Conservation (phyloP, 2,888 invertebrate species). For the Mythimna loreyi region DNA sequence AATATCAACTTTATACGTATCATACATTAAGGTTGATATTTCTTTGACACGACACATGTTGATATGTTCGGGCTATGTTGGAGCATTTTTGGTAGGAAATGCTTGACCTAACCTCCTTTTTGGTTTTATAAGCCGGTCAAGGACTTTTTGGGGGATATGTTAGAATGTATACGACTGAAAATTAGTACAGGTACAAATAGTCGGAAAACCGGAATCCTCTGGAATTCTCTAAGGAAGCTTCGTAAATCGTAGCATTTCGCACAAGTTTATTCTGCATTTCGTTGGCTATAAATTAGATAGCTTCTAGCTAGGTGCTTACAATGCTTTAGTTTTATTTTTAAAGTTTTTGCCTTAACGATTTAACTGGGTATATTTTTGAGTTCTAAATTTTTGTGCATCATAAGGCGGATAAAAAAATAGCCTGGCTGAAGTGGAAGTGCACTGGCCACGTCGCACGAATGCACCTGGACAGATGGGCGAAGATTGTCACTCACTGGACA, state of each 20-base stretch:
- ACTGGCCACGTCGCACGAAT: too few species aligned
- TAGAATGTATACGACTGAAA: neutral
- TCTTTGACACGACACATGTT: slow-evolving; percentile 12
- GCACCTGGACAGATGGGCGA: too few species aligned
- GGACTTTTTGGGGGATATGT: slow-evolving; percentile 15
- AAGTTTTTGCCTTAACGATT: neutral
- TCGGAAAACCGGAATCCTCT: slow-evolving; percentile 3
- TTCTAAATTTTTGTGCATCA: too few species aligned
- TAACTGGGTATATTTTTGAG: neutral
- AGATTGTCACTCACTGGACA: too few species aligned
- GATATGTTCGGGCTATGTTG: slow-evolving; percentile 12
- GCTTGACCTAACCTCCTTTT: slow-evolving; percentile 25
- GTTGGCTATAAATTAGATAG: slow-evolving; percentile 25
- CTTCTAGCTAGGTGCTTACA: neutral
- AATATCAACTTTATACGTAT: slow-evolving; percentile 41
- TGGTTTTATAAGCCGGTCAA: slow-evolving; percentile 33
- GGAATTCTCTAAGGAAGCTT: neutral
- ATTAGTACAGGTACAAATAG: neutral
- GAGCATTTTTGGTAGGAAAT: slow-evolving; percentile 12
- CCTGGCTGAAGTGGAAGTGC: too few species aligned
- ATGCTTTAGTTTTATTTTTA: slow-evolving; percentile 14
- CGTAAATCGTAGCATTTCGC: slow-evolving; percentile 12
- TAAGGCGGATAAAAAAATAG: too few species aligned
- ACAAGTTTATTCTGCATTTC: slow-evolving; percentile 10
- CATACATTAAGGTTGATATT: slow-evolving; percentile 29